These are phyloP conservation scores for Heteromyza rotundicornis DNA, from an alignment of 2,888 invertebrate genomes.

Conservation along the genomic window DNA sequence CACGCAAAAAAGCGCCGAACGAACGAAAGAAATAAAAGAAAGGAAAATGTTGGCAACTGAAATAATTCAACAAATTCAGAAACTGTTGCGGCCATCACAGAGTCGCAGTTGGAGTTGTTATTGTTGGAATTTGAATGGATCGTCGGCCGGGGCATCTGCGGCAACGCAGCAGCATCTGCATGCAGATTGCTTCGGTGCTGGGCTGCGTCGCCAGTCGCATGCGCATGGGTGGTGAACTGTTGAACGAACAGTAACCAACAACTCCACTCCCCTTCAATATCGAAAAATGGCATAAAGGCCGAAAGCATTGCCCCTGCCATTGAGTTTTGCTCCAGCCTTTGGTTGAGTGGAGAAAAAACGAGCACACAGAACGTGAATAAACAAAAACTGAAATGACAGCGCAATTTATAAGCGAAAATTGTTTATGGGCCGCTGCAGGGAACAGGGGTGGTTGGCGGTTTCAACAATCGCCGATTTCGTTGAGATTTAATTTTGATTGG, in stretches of 20 bases:
- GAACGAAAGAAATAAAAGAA: neutral
- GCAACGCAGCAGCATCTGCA: too few relatives aligned
- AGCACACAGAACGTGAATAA: conserved; percentile 5
- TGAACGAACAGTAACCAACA: neutral
- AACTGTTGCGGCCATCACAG: conserved; percentile 19
- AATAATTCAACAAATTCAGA: conserved; percentile 23
- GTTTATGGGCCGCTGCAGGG: too few relatives aligned
- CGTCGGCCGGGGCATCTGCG: conserved; percentile 5
- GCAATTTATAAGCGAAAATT: conserved; percentile 11
- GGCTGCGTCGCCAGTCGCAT: too few relatives aligned
- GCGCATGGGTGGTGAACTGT: too few relatives aligned
- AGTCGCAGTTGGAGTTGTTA: neutral
- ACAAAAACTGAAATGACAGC: conserved; percentile 11
- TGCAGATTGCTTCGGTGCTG: too few relatives aligned
- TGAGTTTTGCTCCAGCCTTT: too few relatives aligned
- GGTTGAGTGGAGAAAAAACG: too few relatives aligned
- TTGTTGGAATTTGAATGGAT: conserved; percentile 2
- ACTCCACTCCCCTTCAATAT: too few relatives aligned
- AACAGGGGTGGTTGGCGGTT: too few relatives aligned
- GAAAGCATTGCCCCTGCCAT: conserved; percentile 6
- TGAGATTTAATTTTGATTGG: too few relatives aligned
- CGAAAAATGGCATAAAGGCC: conserved; percentile 14
- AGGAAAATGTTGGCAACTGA: conserved; percentile 13
- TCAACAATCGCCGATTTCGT: too few relatives aligned
- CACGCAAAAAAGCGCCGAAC: neutral